These are phyloP conservation scores for Nansenia antarctica DNA, from an alignment of 2,113 vertebrate genomes.

Conservation along the genomic window DNA sequence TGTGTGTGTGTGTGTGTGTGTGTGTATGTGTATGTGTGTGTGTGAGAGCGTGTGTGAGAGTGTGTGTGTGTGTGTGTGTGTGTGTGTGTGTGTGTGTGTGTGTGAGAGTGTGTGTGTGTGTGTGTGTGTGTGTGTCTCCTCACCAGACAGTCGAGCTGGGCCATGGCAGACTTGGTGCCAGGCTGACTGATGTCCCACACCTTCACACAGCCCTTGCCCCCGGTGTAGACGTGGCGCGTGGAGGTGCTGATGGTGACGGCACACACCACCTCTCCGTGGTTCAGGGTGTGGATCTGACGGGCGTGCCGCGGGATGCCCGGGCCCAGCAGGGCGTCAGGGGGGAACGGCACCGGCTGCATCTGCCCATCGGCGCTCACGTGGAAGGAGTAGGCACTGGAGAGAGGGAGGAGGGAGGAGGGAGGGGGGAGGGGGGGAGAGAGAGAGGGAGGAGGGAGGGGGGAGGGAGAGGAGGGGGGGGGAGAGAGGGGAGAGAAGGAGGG, in stretches of 20 bases:
- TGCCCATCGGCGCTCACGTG: slow-evolving; percentile 76
- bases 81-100: slow-evolving; percentile 11
- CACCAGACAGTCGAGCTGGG: slow-evolving; percentile 73
- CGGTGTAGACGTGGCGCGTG: slow-evolving; percentile 87
- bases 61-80: slow-evolving; percentile 26
- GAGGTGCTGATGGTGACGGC: slow-evolving; percentile 90
- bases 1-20: too few species aligned
- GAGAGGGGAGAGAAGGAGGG: neutral
- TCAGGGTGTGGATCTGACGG: slow-evolving; percentile 84
- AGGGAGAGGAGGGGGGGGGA: slow-evolving; percentile 4
- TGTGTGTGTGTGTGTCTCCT: slow-evolving; percentile 43
- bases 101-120: neutral
- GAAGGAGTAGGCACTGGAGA: slow-evolving; percentile 73
- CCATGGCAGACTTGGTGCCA: slow-evolving; percentile 70
- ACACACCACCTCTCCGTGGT: slow-evolving; percentile 87
- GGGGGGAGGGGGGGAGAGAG: neutral
- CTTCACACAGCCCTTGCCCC: slow-evolving; percentile 88
- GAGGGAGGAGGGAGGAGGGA: neutral
- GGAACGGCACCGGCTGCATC: slow-evolving; percentile 78
- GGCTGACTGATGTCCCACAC: slow-evolving; percentile 90
- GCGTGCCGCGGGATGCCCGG: slow-evolving; percentile 83
- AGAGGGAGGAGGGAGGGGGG: neutral
- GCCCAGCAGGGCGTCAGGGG: slow-evolving; percentile 80
- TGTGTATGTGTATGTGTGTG: slow-evolving; percentile 9
- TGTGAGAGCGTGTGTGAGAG: slow-evolving; percentile 32